phyloP scores from a whole-genome alignment of 2,797 vertebrate species.

The Pipistrellus kuhlii region DNA sequence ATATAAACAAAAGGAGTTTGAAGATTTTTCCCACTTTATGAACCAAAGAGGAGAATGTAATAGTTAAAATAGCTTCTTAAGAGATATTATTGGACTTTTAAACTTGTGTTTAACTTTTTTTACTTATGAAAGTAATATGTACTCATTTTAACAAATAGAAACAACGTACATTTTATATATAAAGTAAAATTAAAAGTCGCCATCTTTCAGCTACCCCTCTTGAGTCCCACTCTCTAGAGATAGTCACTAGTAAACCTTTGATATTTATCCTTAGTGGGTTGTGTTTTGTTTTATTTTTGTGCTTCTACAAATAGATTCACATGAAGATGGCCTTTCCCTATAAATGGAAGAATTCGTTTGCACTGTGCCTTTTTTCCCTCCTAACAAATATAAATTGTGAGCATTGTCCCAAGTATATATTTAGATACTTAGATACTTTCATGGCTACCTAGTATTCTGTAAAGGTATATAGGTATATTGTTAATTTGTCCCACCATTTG shows the following conservation, averaged over 20 bases:
- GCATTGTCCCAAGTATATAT: neutral
- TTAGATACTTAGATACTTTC: neutral
- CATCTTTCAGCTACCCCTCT: neutral
- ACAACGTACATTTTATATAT: neutral
- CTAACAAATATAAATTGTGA: neutral
- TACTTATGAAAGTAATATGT: neutral
- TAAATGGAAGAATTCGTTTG: neutral
- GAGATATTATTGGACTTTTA: neutral
- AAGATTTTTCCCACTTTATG: neutral
- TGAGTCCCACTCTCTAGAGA: neutral
- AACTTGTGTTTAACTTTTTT: constrained; percentile 1
- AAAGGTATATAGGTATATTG: neutral
- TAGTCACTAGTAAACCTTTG: constrained; percentile 12
- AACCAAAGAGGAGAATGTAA: neutral
- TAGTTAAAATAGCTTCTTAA: constrained; percentile 44
- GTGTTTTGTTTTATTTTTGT: neutral
- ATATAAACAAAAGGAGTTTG: neutral
- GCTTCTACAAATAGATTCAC: neutral
- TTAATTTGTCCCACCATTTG: neutral
- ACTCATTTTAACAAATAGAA: constrained; percentile 30
- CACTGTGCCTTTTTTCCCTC: neutral
- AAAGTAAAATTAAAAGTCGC: constrained; percentile 25
- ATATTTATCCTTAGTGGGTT: neutral
- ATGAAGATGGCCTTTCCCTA: neutral
- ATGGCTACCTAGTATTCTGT: neutral